Conservation (phyloP, 2,797 vertebrate species). For the Phoebastria nigripes region DNA sequence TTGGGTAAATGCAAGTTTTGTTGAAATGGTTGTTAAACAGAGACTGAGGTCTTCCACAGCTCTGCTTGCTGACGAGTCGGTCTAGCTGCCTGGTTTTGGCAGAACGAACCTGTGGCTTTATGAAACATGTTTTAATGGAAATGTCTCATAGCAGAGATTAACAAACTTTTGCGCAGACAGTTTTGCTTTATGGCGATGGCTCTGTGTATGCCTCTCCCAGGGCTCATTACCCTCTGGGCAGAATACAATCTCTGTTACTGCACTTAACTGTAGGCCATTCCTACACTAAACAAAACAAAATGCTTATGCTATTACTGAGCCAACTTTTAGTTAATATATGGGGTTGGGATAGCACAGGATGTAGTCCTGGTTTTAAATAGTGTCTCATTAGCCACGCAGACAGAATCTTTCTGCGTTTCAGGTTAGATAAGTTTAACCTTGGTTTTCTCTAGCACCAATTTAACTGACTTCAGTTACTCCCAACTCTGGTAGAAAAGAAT, state of each 20-base stretch:
- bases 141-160: conserved; percentile 22
- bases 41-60: not conserved
- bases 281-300: not conserved
- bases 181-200: conserved; percentile 25
- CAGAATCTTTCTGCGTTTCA: not conserved
- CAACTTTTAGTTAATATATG: not conserved
- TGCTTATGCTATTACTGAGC: not conserved
- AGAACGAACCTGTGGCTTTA: not conserved
- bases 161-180: not conserved
- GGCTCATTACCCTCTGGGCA: not conserved
- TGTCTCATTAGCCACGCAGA: not conserved
- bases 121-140: conserved; percentile 17
- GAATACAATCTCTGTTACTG: conserved; percentile 4
- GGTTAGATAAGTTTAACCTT: not conserved
- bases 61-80: not conserved
- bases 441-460: not conserved
- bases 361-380: not conserved
- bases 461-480: not conserved
- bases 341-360: not conserved
- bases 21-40: not conserved
- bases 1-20: conserved; percentile 16
- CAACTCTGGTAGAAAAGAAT: not conserved
- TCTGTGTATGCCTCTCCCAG: not conserved
- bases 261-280: not conserved
- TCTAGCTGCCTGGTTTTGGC: conserved; percentile 29